Percentiles rank a stretch among this genome's conserved stretches.
These are phyloP conservation scores for Apodemia duryi DNA, from an alignment of 2,888 invertebrate species.

Conservation along the genomic window DNA sequence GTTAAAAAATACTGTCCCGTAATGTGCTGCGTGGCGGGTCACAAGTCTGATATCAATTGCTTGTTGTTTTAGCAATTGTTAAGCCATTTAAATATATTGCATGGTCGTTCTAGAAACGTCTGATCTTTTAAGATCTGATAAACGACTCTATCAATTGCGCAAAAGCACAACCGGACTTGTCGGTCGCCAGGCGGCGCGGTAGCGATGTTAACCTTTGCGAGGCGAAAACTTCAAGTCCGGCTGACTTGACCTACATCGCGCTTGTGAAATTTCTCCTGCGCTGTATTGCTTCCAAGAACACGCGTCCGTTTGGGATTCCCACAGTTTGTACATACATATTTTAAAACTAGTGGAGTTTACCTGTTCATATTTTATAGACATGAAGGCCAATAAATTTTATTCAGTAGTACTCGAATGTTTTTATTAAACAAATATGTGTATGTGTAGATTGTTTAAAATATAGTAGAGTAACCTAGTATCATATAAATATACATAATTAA, in stretches of 20 bases:
- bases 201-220: slow-evolving; percentile 69
- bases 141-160: slow-evolving; percentile 67
- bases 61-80: background rate
- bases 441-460: too few species aligned
- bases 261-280: slow-evolving; percentile 75
- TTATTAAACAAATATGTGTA: too few species aligned
- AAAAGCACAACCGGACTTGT: slow-evolving; percentile 65
- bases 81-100: slow-evolving; percentile 24
- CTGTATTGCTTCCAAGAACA: slow-evolving; percentile 63
- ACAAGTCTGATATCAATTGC: too few species aligned
- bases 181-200: slow-evolving; percentile 41
- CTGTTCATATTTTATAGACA: slow-evolving; percentile 12
- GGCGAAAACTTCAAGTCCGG: slow-evolving; percentile 74
- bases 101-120: slow-evolving; percentile 49
- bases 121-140: slow-evolving; percentile 68
- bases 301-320: slow-evolving; percentile 59
- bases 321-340: slow-evolving; percentile 32
- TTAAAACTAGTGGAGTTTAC: slow-evolving; percentile 24
- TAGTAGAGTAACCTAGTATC: too few species aligned
- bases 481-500: too few species aligned
- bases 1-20: too few species aligned
- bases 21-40: too few species aligned
- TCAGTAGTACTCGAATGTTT: background rate
- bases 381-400: background rate
- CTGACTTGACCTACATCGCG: slow-evolving; percentile 73